Conservation (phyloP, 2,113 vertebrate species). For the Gopherus flavomarginatus region DNA sequence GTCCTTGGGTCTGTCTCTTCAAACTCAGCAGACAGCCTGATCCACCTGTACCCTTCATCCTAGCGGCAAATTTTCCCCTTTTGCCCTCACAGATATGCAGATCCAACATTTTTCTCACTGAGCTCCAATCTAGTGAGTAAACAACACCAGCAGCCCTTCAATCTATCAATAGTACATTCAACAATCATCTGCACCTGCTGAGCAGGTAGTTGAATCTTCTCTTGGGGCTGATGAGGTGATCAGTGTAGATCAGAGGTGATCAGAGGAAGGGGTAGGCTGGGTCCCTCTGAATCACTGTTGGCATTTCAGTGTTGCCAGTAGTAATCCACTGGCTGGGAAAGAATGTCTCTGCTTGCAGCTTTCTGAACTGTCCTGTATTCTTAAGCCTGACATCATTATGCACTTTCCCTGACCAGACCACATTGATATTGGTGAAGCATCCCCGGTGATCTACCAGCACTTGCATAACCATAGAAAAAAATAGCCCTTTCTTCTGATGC, state of each 20-base stretch:
- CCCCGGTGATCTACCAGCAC: background rate
- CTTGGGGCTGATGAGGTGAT: background rate
- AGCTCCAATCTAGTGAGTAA: background rate
- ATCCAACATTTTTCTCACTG: background rate
- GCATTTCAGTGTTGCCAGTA: background rate
- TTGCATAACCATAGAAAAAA: background rate
- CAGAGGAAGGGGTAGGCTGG: background rate
- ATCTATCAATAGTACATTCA: background rate
- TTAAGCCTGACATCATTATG: background rate
- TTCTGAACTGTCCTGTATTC: background rate
- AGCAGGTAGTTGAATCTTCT: background rate
- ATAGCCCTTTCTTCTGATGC: background rate
- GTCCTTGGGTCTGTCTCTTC: background rate
- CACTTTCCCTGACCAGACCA: background rate
- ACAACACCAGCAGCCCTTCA: background rate
- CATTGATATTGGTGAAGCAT: background rate
- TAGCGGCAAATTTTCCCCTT: background rate
- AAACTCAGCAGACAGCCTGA: background rate
- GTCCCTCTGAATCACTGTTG: background rate
- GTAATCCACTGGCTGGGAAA: background rate
- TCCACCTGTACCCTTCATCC: background rate
- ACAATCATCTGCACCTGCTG: background rate
- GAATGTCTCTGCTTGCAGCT: background rate
- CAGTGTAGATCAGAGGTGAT: background rate
- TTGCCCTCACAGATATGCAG: background rate